These are phyloP conservation scores for Andrena bicolor DNA, from an alignment of 2,888 invertebrate species.

Conservation along the genomic window DNA sequence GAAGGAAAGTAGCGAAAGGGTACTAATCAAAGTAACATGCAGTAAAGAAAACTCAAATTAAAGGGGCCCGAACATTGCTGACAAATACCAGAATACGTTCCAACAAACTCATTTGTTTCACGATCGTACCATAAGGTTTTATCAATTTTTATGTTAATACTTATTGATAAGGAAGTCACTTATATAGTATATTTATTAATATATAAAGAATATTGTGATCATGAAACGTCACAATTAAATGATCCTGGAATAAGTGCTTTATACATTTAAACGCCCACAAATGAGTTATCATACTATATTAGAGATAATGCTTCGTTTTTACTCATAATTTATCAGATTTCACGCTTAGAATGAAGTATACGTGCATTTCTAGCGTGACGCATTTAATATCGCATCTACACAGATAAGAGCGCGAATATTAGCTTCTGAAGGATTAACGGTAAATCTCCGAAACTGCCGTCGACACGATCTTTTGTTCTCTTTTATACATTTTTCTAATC, in stretches of 20 bases:
- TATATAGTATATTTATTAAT: constrained; percentile 25
- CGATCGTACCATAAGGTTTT: constrained; percentile 20
- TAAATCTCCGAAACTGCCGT: constrained; percentile 47
- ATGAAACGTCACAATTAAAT: background rate
- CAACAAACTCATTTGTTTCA: constrained; percentile 38
- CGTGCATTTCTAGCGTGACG: constrained; percentile 40
- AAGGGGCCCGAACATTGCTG: background rate
- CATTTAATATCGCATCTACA: constrained; percentile 52
- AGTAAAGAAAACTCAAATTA: background rate
- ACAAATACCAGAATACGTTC: constrained; percentile 5
- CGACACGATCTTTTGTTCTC: constrained; percentile 42
- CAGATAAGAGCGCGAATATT: constrained; percentile 34
- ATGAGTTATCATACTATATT: constrained; percentile 25
- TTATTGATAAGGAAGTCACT: constrained; percentile 40
- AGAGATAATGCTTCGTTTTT: constrained; percentile 33
- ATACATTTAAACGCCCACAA: background rate
- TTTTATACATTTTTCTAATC: constrained; percentile 69
- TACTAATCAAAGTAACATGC: background rate
- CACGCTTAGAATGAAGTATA: constrained; percentile 14
- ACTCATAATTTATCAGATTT: constrained; percentile 36
- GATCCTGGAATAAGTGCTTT: constrained; percentile 38
- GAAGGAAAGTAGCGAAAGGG: background rate
- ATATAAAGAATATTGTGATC: constrained; percentile 26
- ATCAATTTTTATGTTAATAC: constrained; percentile 44
- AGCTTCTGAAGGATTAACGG: constrained; percentile 20